Conservation (phyloP, 1,140 invertebrate genomes). For the silkworm (Bombyx mori) region ASM3026992v2 NC_085109.1:3382501-3383000, state of each 20-base stretch:
- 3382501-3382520: slow-evolving; percentile 15
- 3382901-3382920: slow-evolving; percentile 18
- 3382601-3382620: no score
- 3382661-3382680: not conserved
- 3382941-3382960: slow-evolving; percentile 62
- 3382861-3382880: slow-evolving; percentile 20
- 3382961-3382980: slow-evolving; percentile 61
- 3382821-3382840: slow-evolving; percentile 33
- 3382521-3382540: slow-evolving; percentile 6
- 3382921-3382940: slow-evolving; percentile 36
- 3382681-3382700: not conserved
- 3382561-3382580: not conserved
- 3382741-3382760: slow-evolving; percentile 18
- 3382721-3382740: slow-evolving; percentile 12
- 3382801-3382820: slow-evolving; percentile 28
- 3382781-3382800: slow-evolving; percentile 21
- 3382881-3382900: not conserved
- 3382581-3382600: not conserved
- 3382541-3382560: not conserved
- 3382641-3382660: not conserved
- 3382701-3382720: slow-evolving; percentile 8
- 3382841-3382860: slow-evolving; percentile 38
- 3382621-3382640: not conserved
- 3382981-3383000: slow-evolving; percentile 45
- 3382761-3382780: slow-evolving; percentile 30